Evolutionary conservation across 2,797 vertebrate species (phyloP).

Genomic region (Syngnathus rostellatus): DNA sequence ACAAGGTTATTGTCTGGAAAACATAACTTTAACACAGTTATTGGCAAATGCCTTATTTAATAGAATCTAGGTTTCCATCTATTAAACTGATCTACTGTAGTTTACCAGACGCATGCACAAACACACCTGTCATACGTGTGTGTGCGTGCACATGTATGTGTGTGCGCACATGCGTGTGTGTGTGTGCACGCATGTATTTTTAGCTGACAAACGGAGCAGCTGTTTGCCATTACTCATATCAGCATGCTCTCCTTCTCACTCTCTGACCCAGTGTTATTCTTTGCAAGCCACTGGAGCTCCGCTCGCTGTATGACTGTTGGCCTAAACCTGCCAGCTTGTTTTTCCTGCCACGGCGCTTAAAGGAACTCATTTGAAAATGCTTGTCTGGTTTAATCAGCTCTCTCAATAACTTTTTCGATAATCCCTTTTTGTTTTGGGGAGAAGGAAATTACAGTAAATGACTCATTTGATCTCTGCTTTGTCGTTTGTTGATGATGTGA

Average conservation of each 20-base stretch:
- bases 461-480: slow-evolving; percentile 19
- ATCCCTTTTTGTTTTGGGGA: slow-evolving; percentile 2
- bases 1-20: neutral
- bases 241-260: slow-evolving; percentile 48
- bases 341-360: slow-evolving; percentile 36
- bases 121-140: slow-evolving; percentile 56
- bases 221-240: slow-evolving; percentile 71
- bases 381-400: slow-evolving; percentile 32
- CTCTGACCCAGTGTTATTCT: slow-evolving; percentile 60
- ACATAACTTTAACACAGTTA: neutral
- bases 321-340: slow-evolving; percentile 34
- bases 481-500: neutral
- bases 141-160: slow-evolving; percentile 44
- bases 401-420: neutral
- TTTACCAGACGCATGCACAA: slow-evolving; percentile 30
- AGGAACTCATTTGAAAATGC: slow-evolving; percentile 33
- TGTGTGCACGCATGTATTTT: slow-evolving; percentile 52
- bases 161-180: slow-evolving; percentile 37
- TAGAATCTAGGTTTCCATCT: slow-evolving; percentile 25
- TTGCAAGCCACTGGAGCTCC: slow-evolving; percentile 49
- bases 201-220: slow-evolving; percentile 57
- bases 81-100: slow-evolving; percentile 27
- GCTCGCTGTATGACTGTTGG: slow-evolving; percentile 41
- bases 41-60: slow-evolving; percentile 6
- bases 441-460: slow-evolving; percentile 14